phyloP scores from a whole-genome alignment of 1,140 invertebrate genomes.

The Samia ricini region DNA sequence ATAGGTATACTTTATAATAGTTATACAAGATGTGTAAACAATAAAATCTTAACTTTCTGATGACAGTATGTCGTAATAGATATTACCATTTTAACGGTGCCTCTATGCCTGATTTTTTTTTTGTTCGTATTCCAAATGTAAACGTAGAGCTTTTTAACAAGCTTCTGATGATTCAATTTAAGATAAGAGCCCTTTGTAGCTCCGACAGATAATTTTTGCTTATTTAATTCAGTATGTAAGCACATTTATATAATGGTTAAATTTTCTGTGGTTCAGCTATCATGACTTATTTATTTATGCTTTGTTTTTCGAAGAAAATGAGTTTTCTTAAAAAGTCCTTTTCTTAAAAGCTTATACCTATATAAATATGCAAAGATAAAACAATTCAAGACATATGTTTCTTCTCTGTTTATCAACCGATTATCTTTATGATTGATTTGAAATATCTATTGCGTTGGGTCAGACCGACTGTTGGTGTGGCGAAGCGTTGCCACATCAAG shows the following conservation, averaged over 20 bases:
- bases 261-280: conserved; percentile 1
- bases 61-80: not conserved
- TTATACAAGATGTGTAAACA: too few species aligned
- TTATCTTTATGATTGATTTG: too few species aligned
- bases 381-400: too few species aligned
- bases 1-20: too few species aligned
- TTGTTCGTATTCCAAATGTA: not conserved
- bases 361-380: too few species aligned
- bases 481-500: too few species aligned
- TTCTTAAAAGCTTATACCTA: too few species aligned
- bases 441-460: too few species aligned
- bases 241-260: conserved; percentile 3
- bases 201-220: conserved; percentile 6
- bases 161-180: conserved; percentile 9
- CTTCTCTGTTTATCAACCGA: too few species aligned
- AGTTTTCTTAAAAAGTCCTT: not conserved
- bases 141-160: not conserved
- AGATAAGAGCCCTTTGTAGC: conserved; percentile 5
- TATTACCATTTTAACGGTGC: not conserved
- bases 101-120: not conserved
- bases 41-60: too few species aligned
- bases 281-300: not conserved
- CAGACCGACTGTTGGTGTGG: too few species aligned
- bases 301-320: not conserved
- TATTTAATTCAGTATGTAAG: not conserved